Evolutionary conservation across 2,888 invertebrate genomes (phyloP).

Genomic region (Leucophenga montana): DNA sequence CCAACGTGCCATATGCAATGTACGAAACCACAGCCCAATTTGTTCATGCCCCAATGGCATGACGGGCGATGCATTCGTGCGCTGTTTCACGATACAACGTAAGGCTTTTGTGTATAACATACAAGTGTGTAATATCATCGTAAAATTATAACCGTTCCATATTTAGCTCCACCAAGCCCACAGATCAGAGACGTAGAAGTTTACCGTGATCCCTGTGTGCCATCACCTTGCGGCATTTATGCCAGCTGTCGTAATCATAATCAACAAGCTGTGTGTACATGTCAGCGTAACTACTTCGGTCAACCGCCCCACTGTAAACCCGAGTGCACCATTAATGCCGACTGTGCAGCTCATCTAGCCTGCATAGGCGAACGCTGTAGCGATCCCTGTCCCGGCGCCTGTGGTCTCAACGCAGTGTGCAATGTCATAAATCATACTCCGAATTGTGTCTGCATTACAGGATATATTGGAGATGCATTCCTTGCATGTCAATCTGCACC

Average conservation of each 20-base stretch:
- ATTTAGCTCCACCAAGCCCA: slow-evolving; percentile 51
- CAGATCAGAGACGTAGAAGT: slow-evolving; percentile 53
- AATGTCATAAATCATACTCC: slow-evolving; percentile 82
- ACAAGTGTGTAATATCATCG: not conserved
- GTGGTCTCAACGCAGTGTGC: slow-evolving; percentile 79
- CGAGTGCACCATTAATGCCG: slow-evolving; percentile 82
- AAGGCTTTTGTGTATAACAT: slow-evolving; percentile 46
- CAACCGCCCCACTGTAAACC: slow-evolving; percentile 82
- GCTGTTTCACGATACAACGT: slow-evolving; percentile 76
- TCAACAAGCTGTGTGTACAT: slow-evolving; percentile 79
- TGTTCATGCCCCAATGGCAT: slow-evolving; percentile 81
- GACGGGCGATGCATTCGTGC: slow-evolving; percentile 84
- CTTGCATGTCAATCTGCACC: slow-evolving; percentile 73
- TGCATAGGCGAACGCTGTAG: slow-evolving; percentile 84
- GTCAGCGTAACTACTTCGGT: slow-evolving; percentile 79
- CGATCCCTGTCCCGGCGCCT: slow-evolving; percentile 88
- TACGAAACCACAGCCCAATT: slow-evolving; percentile 85
- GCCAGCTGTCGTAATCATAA: slow-evolving; percentile 78
- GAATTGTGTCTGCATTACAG: slow-evolving; percentile 81
- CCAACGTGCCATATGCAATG: slow-evolving; percentile 80
- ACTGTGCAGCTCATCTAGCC: slow-evolving; percentile 83
- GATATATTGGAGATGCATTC: slow-evolving; percentile 84
- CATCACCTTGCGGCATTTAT: slow-evolving; percentile 80
- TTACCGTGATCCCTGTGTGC: slow-evolving; percentile 76
- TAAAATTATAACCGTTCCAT: not conserved